phyloP scores from a whole-genome alignment of 2,797 vertebrate genomes.

The Champsocephalus gunnari region DNA sequence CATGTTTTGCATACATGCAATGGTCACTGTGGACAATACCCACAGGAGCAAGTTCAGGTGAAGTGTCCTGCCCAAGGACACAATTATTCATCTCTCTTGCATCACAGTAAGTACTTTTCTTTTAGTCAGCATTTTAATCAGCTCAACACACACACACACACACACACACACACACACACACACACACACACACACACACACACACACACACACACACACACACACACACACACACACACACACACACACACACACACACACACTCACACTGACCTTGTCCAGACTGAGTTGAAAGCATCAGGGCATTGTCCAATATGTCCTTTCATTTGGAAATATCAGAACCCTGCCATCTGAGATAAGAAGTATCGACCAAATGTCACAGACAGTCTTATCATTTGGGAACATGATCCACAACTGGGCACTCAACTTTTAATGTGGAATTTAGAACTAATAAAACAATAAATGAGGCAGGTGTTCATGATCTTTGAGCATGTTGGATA shows the following conservation, averaged over 20 bases:
- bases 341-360: conserved; percentile 53
- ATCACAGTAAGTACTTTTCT: conserved; percentile 18
- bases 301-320: conserved; percentile 56
- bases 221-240: too few relatives aligned
- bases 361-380: conserved; percentile 58
- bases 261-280: background rate
- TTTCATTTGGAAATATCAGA: conserved; percentile 72
- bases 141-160: background rate
- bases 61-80: too few relatives aligned
- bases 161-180: too few relatives aligned
- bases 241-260: too few relatives aligned
- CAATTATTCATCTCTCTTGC: background rate
- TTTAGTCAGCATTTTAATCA: conserved; percentile 45
- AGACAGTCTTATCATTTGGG: conserved; percentile 59
- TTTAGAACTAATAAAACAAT: conserved; percentile 24
- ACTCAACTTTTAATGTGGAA: conserved; percentile 1
- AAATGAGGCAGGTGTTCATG: background rate
- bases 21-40: too few relatives aligned
- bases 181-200: too few relatives aligned
- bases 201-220: too few relatives aligned
- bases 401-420: conserved; percentile 28
- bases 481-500: conserved; percentile 1
- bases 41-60: too few relatives aligned
- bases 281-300: conserved; percentile 64
- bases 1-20: too few relatives aligned